Percentiles rank a stretch among this genome's conserved stretches.
These are phyloP conservation scores for Drosophila fungiperda DNA, from an alignment of 2,888 invertebrate species.

Conservation along the genomic window DNA sequence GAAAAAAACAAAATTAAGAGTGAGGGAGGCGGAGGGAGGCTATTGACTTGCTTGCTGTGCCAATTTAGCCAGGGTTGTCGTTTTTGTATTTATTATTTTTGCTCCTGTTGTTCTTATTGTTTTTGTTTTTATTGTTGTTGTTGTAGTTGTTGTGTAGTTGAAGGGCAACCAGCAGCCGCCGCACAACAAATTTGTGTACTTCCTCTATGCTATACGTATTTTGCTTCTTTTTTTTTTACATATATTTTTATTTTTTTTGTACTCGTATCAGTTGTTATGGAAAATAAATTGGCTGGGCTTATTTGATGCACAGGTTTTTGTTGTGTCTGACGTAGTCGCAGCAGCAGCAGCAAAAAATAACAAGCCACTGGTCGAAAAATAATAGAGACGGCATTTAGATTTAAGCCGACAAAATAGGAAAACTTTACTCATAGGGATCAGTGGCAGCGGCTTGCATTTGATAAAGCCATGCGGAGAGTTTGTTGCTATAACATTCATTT, in stretches of 20 bases:
- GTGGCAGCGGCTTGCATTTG: background rate
- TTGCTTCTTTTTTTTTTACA: background rate
- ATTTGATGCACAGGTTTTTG: slow-evolving; percentile 64
- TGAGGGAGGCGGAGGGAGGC: slow-evolving; percentile 15
- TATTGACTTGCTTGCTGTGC: slow-evolving; percentile 59
- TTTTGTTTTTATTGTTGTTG: background rate
- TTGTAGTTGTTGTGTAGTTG: slow-evolving; percentile 36
- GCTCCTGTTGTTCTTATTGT: background rate
- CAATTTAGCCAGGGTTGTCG: slow-evolving; percentile 52
- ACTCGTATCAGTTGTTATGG: slow-evolving; percentile 60
- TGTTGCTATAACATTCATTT: background rate
- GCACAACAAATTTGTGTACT: slow-evolving; percentile 50
- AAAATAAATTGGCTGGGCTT: slow-evolving; percentile 68
- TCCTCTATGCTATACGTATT: slow-evolving; percentile 13
- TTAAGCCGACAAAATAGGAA: slow-evolving; percentile 18
- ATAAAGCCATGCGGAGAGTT: background rate
- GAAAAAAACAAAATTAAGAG: background rate
- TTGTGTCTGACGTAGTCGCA: slow-evolving; percentile 40
- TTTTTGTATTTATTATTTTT: slow-evolving; percentile 16
- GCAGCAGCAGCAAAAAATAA: slow-evolving; percentile 22
- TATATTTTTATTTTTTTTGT: slow-evolving; percentile 5
- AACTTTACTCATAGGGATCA: background rate
- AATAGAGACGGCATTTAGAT: slow-evolving; percentile 16
- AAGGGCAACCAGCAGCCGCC: slow-evolving; percentile 54
- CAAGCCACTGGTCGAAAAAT: slow-evolving; percentile 33